Percentiles rank a stretch among this genome's conserved stretches.
Conservation (phyloP, 2,797 vertebrate genomes). For the Pogonophryne albipinna region DNA sequence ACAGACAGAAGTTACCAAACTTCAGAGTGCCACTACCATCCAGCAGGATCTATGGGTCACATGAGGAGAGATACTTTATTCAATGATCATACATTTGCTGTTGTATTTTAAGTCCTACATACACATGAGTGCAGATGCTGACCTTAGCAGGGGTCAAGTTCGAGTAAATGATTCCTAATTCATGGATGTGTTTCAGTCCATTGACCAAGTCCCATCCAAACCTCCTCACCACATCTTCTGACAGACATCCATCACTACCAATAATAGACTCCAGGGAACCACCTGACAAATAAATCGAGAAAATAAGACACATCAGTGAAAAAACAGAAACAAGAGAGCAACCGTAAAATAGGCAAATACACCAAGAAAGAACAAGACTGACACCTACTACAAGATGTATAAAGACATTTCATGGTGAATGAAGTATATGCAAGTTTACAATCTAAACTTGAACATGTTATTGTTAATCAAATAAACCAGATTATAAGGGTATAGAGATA, state of each 20-base stretch:
- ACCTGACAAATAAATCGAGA: conserved; percentile 77
- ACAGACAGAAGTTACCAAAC: conserved; percentile 90
- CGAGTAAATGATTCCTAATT: conserved; percentile 91
- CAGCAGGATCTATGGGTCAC: conserved; percentile 89
- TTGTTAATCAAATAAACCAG: neutral
- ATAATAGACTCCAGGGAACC: conserved; percentile 91
- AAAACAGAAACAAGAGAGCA: neutral
- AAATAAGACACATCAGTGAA: neutral
- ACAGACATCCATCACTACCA: conserved; percentile 87
- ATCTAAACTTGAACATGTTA: neutral
- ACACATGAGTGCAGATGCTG: conserved; percentile 15
- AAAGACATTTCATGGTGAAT: neutral
- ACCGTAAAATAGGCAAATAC: neutral
- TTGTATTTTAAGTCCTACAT: neutral
- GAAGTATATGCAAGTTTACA: neutral
- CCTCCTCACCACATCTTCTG: conserved; percentile 89
- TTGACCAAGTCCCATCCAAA: conserved; percentile 90
- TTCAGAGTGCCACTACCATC: conserved; percentile 93
- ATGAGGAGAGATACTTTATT: conserved; percentile 16
- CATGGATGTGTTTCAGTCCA: conserved; percentile 92
- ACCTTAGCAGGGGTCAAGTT: conserved; percentile 94
- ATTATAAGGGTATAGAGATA: too few relatives aligned
- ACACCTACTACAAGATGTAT: neutral
- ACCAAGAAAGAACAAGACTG: neutral
- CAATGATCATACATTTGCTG: neutral